Evolutionary conservation across 2,113 vertebrate species (phyloP).

Genomic region (Uropsilus gracilis): DNA sequence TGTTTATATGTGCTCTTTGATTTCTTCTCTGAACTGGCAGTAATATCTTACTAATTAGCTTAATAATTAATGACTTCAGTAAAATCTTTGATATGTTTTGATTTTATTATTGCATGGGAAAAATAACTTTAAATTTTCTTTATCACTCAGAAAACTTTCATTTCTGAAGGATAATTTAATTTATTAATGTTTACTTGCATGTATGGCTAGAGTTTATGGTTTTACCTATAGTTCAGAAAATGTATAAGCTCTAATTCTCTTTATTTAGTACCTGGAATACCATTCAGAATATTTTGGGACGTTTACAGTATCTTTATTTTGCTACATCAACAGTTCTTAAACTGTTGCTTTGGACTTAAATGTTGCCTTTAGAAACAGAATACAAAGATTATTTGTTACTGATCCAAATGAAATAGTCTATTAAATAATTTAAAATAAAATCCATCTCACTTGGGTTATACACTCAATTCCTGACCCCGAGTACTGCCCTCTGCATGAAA

Average conservation of each 20-base stretch:
- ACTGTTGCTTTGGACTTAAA: neutral
- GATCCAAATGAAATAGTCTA: conserved; percentile 23
- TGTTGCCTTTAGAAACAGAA: neutral
- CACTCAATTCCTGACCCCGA: neutral
- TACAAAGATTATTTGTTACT: conserved; percentile 10
- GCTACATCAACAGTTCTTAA: neutral
- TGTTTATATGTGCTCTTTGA: neutral
- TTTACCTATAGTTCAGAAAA: conserved; percentile 5
- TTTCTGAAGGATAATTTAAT: neutral
- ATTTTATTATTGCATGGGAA: conserved; percentile 10
- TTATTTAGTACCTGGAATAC: neutral
- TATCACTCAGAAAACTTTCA: neutral
- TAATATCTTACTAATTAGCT: neutral
- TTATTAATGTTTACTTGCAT: neutral
- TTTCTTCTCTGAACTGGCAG: conserved; percentile 15
- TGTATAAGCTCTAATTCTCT: neutral
- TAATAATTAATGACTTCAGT: conserved; percentile 20
- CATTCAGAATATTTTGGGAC: neutral
- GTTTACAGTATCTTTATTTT: conserved; percentile 4
- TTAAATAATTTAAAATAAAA: conserved; percentile 59
- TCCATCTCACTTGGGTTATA: neutral
- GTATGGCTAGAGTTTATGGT: neutral
- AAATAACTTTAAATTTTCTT: neutral
- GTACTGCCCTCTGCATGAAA: neutral
- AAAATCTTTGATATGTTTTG: neutral